These are phyloP conservation scores for Tribolium madens DNA, from an alignment of 1,140 invertebrate species.

Conservation along the genomic window DNA sequence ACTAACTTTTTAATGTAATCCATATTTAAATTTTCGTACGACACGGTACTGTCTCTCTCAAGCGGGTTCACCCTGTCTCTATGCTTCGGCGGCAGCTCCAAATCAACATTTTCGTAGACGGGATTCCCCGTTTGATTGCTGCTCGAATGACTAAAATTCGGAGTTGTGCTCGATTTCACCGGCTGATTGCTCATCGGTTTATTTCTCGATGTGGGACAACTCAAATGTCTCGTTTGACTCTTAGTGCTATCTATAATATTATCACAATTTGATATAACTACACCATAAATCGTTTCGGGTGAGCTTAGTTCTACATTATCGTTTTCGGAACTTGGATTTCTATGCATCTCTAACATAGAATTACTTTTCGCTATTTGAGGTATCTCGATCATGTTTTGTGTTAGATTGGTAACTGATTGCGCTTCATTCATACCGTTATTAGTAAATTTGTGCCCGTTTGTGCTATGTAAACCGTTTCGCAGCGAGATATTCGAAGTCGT, in stretches of 20 bases:
- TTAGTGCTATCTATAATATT: slow-evolving; percentile 58
- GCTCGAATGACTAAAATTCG: slow-evolving; percentile 58
- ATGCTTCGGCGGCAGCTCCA: slow-evolving; percentile 55
- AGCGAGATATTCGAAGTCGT: slow-evolving; percentile 49
- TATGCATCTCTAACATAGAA: slow-evolving; percentile 62
- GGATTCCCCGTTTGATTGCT: neutral
- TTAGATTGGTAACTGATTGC: slow-evolving; percentile 60
- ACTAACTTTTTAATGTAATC: slow-evolving; percentile 90
- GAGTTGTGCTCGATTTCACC: slow-evolving; percentile 63
- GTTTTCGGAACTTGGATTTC: slow-evolving; percentile 46
- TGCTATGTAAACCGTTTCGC: slow-evolving; percentile 41
- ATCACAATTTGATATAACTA: slow-evolving; percentile 72
- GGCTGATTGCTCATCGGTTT: slow-evolving; percentile 54
- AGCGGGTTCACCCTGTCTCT: slow-evolving; percentile 59
- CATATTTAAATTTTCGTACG: slow-evolving; percentile 92
- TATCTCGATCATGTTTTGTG: slow-evolving; percentile 55
- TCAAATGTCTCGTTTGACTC: slow-evolving; percentile 60
- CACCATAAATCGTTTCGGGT: slow-evolving; percentile 75
- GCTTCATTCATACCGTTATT: slow-evolving; percentile 57
- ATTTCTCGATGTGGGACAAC: slow-evolving; percentile 59
- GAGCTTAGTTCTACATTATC: slow-evolving; percentile 65
- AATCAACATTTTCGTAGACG: slow-evolving; percentile 59
- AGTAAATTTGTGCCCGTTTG: neutral
- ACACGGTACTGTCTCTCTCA: slow-evolving; percentile 65
- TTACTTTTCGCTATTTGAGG: slow-evolving; percentile 61